Conservation (phyloP, 2,888 invertebrate genomes). For the Branchinecta sandiegonensis region DNA sequence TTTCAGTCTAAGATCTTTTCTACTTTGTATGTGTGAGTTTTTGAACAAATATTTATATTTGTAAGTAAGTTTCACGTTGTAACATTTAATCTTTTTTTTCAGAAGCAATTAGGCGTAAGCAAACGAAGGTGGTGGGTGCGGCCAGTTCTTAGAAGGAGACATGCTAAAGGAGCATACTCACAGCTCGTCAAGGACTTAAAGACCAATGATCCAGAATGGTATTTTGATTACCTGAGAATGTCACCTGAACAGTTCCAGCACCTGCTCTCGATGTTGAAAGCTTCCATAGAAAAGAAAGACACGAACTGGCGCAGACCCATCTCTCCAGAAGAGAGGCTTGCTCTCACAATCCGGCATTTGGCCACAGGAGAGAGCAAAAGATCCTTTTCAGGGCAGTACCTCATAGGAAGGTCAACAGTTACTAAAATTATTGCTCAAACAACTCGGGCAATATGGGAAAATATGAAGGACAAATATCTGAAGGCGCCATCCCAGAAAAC, state of each 20-base stretch:
- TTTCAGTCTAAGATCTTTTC: too few species aligned
- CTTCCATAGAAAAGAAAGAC: not conserved
- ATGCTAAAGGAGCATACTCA: not conserved
- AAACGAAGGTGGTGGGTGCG: not conserved
- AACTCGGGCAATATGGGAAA: slow-evolving; percentile 17
- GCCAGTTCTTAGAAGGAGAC: not conserved
- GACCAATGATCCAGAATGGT: not conserved
- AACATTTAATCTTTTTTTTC: too few species aligned
- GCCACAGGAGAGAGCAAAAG: slow-evolving; percentile 21
- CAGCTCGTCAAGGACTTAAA: not conserved
- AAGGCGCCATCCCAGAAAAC: too few species aligned
- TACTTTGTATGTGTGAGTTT: too few species aligned
- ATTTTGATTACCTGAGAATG: slow-evolving; percentile 14
- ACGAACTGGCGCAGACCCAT: not conserved
- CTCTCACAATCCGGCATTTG: slow-evolving; percentile 16
- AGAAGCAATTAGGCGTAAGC: too few species aligned
- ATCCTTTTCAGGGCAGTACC: slow-evolving; percentile 17
- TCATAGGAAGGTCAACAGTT: slow-evolving; percentile 19
- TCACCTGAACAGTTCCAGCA: not conserved
- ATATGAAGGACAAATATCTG: not conserved
- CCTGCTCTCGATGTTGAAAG: not conserved
- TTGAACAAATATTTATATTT: too few species aligned
- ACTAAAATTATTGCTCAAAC: slow-evolving; percentile 3
- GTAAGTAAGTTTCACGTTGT: too few species aligned
- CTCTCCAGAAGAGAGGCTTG: slow-evolving; percentile 14